Evolutionary conservation across 2,113 vertebrate species (phyloP), one percentile per base, ranked within the genome.

Genomic region (Dicentrarchus labrax): DNA sequence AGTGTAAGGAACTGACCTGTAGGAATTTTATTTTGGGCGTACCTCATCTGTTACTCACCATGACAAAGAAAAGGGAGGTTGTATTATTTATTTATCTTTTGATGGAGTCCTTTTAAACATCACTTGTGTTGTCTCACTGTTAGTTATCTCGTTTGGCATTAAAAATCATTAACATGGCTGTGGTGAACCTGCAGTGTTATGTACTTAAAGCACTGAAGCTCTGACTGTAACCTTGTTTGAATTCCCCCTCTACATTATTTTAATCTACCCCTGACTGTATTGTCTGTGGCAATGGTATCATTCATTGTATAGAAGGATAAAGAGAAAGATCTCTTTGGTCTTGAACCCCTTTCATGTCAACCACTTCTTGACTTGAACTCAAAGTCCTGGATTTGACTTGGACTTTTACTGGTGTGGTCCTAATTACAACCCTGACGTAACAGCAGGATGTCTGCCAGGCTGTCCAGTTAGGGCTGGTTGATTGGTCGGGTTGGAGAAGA

Each of bases 391-490:
- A 53, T 64, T 30, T 53, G 13, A 47, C 71, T 72, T 45, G 56
- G 69, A 56, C 22, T n/a, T 54, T 4, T 47, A 15, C 48, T 53
- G 53, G 2, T 3, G 8, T 64, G 62, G 41, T 68, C 82, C 72
- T 79, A 62, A 73, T 76, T 80, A 60, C 21, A 39, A 53, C 54
- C 64, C 60, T 89, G 72, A 67, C 50, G 50, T 79, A 81, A 69
- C 64, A 53, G 47, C 45, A 22, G 82, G 59, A 59, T 22, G 11
- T 54, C 59, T 73, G 83, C 72, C 81, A 67, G 54, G 79, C 30
- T 60, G 69, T 53, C 76, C 62, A 47, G 24, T 74, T 59, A 78
- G 54, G 66, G 56, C 47, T 50, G 59, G 15, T 38, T 78, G 45
- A 59, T 65, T 59, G 41, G 50, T 21, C 4, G 6, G 36, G 50